Evolutionary conservation across 2,888 invertebrate genomes (phyloP), one percentile per base, ranked within the genome.

Genomic region (Girardia tigrina): DNA sequence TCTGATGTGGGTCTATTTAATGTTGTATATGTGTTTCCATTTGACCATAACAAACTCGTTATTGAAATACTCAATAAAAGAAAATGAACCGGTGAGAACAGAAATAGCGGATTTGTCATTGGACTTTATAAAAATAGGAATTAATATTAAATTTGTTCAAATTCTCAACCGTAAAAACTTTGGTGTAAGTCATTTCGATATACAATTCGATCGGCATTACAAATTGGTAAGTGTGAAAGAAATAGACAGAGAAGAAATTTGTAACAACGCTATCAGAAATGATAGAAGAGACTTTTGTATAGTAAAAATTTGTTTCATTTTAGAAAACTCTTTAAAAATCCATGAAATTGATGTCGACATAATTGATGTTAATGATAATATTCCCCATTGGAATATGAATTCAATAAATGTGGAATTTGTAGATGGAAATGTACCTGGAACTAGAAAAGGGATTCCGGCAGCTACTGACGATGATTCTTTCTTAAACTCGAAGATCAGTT

Each of bases 331-430:
- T 36, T 36, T 36, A 16, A 56, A n/a, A 56, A 56, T 56, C 23
- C 56, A 56, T 16, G n/a, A 56, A 56, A 56, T 56, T 4, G 8
- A 56, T 6, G 23, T 56, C 4, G 56, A 56, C n/a, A 56, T 56
- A 4, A 56, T 8, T 56, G 56, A 56, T 16, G 23, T 56, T 2
- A 56, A 56, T 56, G 56, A 56, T n/a, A 56, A 56, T 56, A 56
- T 56, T 56, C 56, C 56, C 23, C 23, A 56, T 56, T 56, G 56
- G 56, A n/a, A 56, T 56, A 56, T n/a, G 4, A n/a, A 16, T n/a
- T 56, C 56, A 2, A n/a, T 56, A 56, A 56, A n/a, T 56, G n/a
- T 56, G n/a, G 56, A 56, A 56, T 56, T 56, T 56, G 23, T 56
- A 2, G 56, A 56, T 56, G 56, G 56, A 8, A 23, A 56, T 56